Evolutionary conservation across 2,888 invertebrate genomes (phyloP).

Genomic region (Camponotus fellah): DNA sequence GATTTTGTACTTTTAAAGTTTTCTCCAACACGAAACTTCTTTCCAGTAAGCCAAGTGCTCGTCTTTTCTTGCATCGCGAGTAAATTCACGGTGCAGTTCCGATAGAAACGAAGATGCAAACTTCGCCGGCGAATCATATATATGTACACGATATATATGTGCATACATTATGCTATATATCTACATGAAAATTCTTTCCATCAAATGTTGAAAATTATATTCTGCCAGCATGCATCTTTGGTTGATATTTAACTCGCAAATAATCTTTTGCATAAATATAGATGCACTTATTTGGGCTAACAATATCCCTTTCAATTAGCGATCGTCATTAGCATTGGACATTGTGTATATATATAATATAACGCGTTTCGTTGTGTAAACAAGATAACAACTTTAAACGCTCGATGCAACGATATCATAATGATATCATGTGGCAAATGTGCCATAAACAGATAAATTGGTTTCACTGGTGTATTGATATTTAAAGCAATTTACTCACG

Average conservation of each 20-base stretch:
- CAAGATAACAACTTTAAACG: slow-evolving; percentile 10
- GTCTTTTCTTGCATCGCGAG: slow-evolving; percentile 33
- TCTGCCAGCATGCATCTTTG: not conserved
- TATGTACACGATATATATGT: not conserved
- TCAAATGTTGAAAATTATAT: not conserved
- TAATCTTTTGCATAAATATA: not conserved
- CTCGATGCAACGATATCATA: not conserved
- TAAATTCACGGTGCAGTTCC: slow-evolving; percentile 24
- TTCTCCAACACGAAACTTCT: slow-evolving; percentile 44
- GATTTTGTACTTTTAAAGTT: slow-evolving; percentile 56
- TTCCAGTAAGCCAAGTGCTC: slow-evolving; percentile 46
- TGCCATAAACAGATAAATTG: slow-evolving; percentile 14
- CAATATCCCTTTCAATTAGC: not conserved
- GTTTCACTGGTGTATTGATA: slow-evolving; percentile 6
- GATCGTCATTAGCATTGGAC: not conserved
- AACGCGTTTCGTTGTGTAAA: not conserved
- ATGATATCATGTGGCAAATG: slow-evolving; percentile 16
- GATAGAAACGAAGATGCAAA: slow-evolving; percentile 32
- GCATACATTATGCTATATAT: not conserved
- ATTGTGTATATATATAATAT: not conserved
- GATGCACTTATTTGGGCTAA: not conserved
- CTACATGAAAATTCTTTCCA: slow-evolving; percentile 11
- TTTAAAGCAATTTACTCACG: slow-evolving; percentile 3
- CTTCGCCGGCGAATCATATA: slow-evolving; percentile 26
- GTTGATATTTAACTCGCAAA: slow-evolving; percentile 20